Conservation (phyloP, 2,888 invertebrate species). For the Brenthis daphne region DNA sequence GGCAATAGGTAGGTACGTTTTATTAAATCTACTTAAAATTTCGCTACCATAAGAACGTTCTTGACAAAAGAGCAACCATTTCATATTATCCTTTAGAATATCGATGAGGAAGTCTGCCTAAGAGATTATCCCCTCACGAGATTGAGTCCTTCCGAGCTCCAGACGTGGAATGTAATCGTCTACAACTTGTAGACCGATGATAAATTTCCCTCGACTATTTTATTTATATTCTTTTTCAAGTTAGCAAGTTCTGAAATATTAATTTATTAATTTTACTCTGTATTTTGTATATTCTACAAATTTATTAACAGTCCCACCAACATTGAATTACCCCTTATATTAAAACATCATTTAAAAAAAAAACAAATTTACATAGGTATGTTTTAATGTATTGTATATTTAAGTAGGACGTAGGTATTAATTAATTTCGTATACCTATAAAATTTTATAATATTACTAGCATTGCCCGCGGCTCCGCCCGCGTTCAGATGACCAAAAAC, state of each 20-base stretch:
- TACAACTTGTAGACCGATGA: slow-evolving; percentile 28
- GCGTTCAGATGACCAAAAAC: too few species aligned
- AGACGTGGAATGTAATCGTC: slow-evolving; percentile 35
- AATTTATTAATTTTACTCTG: too few species aligned
- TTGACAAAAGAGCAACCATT: slow-evolving; percentile 29
- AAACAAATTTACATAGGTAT: too few species aligned
- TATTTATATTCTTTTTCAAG: slow-evolving; percentile 12
- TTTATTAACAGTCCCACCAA: too few species aligned
- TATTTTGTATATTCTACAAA: too few species aligned
- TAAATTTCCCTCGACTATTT: slow-evolving; percentile 20
- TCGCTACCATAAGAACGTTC: slow-evolving; percentile 15
- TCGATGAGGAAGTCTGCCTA: slow-evolving; percentile 53
- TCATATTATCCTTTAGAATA: slow-evolving; percentile 50
- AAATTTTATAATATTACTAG: too few species aligned
- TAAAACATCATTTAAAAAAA: too few species aligned
- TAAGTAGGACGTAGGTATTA: too few species aligned
- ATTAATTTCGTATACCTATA: too few species aligned
- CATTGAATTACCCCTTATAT: too few species aligned
- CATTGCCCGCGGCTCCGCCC: too few species aligned
- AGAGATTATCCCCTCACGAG: slow-evolving; percentile 65
- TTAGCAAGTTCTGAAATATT: background rate
- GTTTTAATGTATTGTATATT: too few species aligned
- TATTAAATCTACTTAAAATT: background rate
- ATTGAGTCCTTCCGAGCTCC: slow-evolving; percentile 45
- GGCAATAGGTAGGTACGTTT: background rate